Percentiles rank a stretch among this genome's conserved stretches.
Conservation (phyloP, 2,113 vertebrate genomes). For the Struthidea cinerea region DNA sequence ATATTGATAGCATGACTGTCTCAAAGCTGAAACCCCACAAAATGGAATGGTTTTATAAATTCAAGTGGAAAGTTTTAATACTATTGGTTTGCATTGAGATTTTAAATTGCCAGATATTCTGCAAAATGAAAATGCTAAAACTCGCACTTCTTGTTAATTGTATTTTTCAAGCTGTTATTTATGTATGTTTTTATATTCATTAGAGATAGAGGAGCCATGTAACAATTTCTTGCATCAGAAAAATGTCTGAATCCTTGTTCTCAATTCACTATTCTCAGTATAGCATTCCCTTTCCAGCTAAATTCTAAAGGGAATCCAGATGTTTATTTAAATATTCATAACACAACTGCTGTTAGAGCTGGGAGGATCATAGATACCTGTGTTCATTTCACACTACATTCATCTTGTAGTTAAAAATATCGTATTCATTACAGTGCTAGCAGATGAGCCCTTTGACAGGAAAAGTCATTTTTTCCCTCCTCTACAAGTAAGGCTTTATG, state of each 20-base stretch:
- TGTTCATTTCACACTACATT: conserved; percentile 42
- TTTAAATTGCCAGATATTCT: neutral
- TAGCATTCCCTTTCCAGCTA: neutral
- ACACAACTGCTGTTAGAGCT: conserved; percentile 5
- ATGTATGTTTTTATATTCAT: neutral
- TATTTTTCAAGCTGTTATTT: neutral
- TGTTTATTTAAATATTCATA: conserved; percentile 61
- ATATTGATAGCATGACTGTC: neutral
- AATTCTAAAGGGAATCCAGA: conserved; percentile 54
- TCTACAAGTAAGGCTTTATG: conserved; percentile 39
- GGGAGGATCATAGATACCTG: conserved; percentile 45
- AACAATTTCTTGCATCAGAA: neutral
- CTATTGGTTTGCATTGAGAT: neutral
- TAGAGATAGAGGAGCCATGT: neutral
- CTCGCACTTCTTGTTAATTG: neutral
- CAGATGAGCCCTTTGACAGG: conserved; percentile 54
- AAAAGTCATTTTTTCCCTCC: neutral
- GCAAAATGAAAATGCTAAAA: neutral
- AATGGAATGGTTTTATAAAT: neutral
- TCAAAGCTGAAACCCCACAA: neutral
- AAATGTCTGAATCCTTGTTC: neutral
- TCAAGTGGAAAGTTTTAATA: neutral
- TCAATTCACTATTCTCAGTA: neutral
- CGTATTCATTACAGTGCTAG: conserved; percentile 29
- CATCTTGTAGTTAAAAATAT: conserved; percentile 19